These are phyloP conservation scores for Ctenochaetus hawaiiensis DNA, from an alignment of 2,797 vertebrate species.

Conservation along the genomic window DNA sequence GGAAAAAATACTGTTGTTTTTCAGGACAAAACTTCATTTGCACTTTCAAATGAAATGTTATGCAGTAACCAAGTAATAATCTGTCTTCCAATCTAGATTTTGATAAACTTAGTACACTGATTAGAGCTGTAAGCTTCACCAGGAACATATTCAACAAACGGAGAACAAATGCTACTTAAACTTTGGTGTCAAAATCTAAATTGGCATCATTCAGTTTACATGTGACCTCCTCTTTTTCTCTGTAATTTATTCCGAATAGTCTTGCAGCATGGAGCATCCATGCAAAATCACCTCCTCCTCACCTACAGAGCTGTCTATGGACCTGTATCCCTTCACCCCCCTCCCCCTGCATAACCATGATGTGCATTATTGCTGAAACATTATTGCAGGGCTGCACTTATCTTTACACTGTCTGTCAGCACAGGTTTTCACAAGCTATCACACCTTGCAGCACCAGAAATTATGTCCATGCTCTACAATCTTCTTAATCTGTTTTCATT, in stretches of 20 bases:
- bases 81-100: neutral
- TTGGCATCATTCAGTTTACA: too few relatives aligned
- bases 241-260: conserved; percentile 18
- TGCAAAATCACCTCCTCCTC: conserved; percentile 7
- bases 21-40: neutral
- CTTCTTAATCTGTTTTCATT: conserved; percentile 35
- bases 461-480: conserved; percentile 50
- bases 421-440: conserved; percentile 40
- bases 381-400: conserved; percentile 54
- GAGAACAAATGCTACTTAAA: conserved; percentile 5
- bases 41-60: neutral
- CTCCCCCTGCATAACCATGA: conserved; percentile 2
- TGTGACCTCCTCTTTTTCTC: neutral
- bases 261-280: conserved; percentile 2
- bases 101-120: neutral
- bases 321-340: conserved; percentile 20
- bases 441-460: conserved; percentile 42
- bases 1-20: neutral
- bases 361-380: conserved; percentile 41
- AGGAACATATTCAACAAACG: neutral
- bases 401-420: conserved; percentile 48
- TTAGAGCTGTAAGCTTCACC: neutral
- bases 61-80: neutral
- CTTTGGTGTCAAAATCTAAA: too few relatives aligned
- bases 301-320: conserved; percentile 17